phyloP scores from a whole-genome alignment of 2,113 vertebrate genomes.

The Coracopsis vasa region DNA sequence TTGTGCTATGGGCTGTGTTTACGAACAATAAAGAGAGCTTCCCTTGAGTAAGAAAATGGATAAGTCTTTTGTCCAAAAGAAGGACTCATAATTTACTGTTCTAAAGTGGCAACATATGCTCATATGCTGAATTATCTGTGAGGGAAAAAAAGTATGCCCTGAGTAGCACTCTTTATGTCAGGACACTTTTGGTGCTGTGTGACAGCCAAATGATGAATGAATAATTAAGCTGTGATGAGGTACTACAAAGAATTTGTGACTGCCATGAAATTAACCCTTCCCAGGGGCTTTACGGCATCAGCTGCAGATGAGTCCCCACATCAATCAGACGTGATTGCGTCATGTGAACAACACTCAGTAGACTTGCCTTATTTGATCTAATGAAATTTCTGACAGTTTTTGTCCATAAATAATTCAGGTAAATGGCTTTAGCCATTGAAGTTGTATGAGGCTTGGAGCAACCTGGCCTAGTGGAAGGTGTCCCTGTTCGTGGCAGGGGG shows the following conservation, averaged over 20 bases:
- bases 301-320: conserved; percentile 52
- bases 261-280: conserved; percentile 45
- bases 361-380: conserved; percentile 50
- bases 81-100: background rate
- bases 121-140: background rate
- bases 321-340: conserved; percentile 50
- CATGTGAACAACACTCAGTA: conserved; percentile 41
- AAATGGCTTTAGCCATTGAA: conserved; percentile 49
- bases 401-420: conserved; percentile 68
- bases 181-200: background rate
- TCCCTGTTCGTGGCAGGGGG: background rate
- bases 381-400: conserved; percentile 62
- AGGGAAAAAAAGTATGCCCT: background rate
- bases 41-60: background rate
- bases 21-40: background rate
- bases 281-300: conserved; percentile 46
- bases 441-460: background rate
- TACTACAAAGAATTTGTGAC: background rate
- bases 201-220: conserved; percentile 7
- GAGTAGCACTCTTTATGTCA: background rate
- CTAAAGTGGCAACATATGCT: background rate
- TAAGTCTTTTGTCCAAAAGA: background rate
- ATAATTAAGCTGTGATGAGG: conserved; percentile 38
- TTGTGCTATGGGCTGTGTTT: background rate
- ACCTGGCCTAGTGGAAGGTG: background rate